phyloP scores from a whole-genome alignment of 2,113 vertebrate species.

The Malurus cyaneus region DNA sequence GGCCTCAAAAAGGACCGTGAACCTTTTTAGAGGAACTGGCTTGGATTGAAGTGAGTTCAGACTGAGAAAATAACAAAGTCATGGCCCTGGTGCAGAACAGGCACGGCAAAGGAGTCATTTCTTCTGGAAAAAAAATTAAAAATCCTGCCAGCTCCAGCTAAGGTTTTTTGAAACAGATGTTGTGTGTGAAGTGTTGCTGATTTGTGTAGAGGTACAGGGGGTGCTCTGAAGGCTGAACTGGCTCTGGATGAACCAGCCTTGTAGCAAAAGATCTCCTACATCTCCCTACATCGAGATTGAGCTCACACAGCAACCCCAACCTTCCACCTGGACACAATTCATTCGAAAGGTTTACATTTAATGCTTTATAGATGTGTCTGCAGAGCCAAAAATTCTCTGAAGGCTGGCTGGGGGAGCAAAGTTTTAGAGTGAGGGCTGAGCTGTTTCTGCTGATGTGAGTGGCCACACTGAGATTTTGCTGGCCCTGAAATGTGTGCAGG shows the following conservation, averaged over 20 bases:
- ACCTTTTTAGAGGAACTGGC: not conserved
- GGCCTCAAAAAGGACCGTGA: not conserved
- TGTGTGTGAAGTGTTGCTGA: not conserved
- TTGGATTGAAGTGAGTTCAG: not conserved
- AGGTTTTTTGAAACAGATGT: not conserved
- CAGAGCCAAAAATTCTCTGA: not conserved
- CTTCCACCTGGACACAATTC: not conserved
- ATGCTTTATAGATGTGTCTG: not conserved
- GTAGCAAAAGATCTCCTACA: not conserved
- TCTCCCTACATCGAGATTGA: fast-evolving
- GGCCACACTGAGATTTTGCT: not conserved
- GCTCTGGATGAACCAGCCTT: not conserved
- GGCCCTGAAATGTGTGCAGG: not conserved
- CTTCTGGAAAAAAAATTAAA: not conserved
- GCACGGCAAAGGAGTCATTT: not conserved
- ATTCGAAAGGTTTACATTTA: not conserved
- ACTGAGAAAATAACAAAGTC: not conserved
- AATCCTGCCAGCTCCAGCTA: not conserved
- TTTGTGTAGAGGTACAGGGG: not conserved
- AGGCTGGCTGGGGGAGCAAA: not conserved
- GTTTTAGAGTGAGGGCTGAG: not conserved
- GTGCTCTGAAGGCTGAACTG: not conserved
- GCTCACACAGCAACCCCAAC: not conserved
- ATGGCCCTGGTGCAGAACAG: not conserved
- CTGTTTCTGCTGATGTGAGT: not conserved